Base-by-base conservation (phyloP, 1,140 invertebrate species). In the Drosophila melanica region DNA sequence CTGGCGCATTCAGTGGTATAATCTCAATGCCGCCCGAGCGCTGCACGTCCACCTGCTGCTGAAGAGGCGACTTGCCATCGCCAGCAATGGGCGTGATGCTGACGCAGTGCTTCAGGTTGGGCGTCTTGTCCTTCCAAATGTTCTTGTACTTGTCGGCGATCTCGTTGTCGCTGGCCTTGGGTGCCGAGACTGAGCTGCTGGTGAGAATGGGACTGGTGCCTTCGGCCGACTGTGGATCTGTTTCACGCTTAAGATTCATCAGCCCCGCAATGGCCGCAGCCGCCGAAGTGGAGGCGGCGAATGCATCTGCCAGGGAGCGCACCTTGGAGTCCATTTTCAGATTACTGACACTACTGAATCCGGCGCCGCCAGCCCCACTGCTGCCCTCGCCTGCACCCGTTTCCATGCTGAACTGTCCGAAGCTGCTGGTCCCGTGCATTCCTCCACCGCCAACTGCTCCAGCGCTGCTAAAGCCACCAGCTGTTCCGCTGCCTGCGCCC, bases 1-100 rank as follows among this genome's bases (percentile, higher is more conserved):
- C 42, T 18, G 76, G 79, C 2, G 70, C 60, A 53, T 79, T 89
- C 4, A 91, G 59, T n/a, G 95, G 95, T 81, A 96, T 95, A 9
- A 96, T 95, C 86, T 92, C 63, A 27, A 91, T 91, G 11, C 81
- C 77, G 0, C 85, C 80, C 10, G 85, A 72, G 9, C 90, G 84
- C 50, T 90, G 86, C 8, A 90, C 89, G n/a, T 90, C 89, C 8
- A 90, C 74, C 30, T 44, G 57, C 35, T 39, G 48, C 37, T 51
- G 58, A 4, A 47, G 53, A n/a, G 10, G 41, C 12, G 69, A 8
- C 37, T 76, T 90, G 9, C 67, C 66, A 59, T 90, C 89, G 4
- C 71, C 76, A 11, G 80, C 71, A 33, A 91, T 91, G 6, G 90
- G 86, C 1, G 90, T 91, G 41, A 91, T 91, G 48, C 90, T 91